A percentile compares a stretch with the other conserved stretches of the same genome.
Evolutionary conservation across 2,888 invertebrate genomes (phyloP).

Genomic region (Tupiocoris notatus): DNA sequence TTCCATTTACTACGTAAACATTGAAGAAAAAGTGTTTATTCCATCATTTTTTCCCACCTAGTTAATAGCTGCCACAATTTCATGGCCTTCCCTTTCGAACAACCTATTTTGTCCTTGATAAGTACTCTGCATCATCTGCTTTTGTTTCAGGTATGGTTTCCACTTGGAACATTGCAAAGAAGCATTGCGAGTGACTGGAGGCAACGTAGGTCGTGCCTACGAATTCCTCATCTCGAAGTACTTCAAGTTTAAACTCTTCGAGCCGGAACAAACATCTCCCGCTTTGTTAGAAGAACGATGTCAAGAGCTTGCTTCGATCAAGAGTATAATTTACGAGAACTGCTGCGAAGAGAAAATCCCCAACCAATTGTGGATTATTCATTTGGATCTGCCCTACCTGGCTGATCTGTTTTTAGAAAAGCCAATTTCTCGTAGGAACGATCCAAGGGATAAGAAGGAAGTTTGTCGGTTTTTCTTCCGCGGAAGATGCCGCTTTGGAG

Average conservation of each 20-base stretch:
- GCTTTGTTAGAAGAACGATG: conserved; percentile 62
- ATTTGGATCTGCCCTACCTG: conserved; percentile 58
- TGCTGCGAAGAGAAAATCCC: conserved; percentile 66
- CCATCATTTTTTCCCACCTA: too few species aligned
- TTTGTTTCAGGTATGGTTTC: conserved; percentile 67
- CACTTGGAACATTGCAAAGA: conserved; percentile 71
- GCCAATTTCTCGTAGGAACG: background rate
- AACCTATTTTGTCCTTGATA: too few species aligned
- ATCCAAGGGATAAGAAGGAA: background rate
- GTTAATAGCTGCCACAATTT: too few species aligned
- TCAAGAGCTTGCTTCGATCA: conserved; percentile 72
- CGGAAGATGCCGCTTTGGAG: conserved; percentile 67
- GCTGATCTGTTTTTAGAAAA: conserved; percentile 45
- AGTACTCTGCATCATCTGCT: too few species aligned
- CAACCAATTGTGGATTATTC: conserved; percentile 69
- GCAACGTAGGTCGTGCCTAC: conserved; percentile 69
- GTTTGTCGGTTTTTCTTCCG: conserved; percentile 60
- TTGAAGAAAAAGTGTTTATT: too few species aligned
- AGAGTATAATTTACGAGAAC: conserved; percentile 75
- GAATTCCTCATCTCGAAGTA: conserved; percentile 71
- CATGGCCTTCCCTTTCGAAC: too few species aligned
- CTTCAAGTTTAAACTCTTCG: conserved; percentile 56
- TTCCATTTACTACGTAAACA: too few species aligned
- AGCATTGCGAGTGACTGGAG: conserved; percentile 66
- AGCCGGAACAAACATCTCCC: conserved; percentile 53